phyloP scores from a whole-genome alignment of 2,113 vertebrate species.

The Cyanoderma ruficeps region DNA sequence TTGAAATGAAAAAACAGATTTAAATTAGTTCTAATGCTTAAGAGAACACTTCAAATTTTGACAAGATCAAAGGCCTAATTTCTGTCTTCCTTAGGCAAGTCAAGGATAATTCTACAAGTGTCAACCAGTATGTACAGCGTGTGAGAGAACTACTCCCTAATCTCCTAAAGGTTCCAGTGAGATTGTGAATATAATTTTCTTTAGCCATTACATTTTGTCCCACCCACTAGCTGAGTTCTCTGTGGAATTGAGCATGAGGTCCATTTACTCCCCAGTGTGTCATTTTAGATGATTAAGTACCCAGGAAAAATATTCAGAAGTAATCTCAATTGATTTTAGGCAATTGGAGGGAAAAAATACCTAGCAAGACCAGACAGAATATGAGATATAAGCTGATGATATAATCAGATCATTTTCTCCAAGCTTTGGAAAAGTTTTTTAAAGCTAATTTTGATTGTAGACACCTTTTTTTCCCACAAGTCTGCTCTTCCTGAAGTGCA shows the following conservation, averaged over 20 bases:
- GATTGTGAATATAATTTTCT: background rate
- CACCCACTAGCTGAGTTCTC: background rate
- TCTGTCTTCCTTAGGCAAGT: background rate
- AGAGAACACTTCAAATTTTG: background rate
- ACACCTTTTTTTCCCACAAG: background rate
- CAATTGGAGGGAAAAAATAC: background rate
- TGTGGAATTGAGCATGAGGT: background rate
- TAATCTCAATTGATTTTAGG: conserved; percentile 25
- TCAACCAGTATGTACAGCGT: background rate
- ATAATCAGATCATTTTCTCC: background rate
- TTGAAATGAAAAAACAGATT: background rate
- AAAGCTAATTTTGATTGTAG: background rate
- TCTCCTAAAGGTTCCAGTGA: background rate
- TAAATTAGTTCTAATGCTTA: background rate
- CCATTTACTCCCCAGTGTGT: background rate
- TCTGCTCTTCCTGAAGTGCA: background rate
- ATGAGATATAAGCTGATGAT: background rate
- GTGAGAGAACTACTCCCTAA: background rate
- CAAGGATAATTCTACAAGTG: background rate
- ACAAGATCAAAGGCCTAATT: background rate
- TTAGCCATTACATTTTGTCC: background rate
- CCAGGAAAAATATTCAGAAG: conserved; percentile 10
- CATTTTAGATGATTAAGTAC: conserved; percentile 1
- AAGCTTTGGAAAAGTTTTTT: background rate
- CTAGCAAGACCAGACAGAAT: background rate